A percentile compares a stretch with the other conserved stretches of the same genome.
Evolutionary conservation across 2,113 vertebrate genomes (phyloP).

Genomic region (Peucedramus taeniatus): DNA sequence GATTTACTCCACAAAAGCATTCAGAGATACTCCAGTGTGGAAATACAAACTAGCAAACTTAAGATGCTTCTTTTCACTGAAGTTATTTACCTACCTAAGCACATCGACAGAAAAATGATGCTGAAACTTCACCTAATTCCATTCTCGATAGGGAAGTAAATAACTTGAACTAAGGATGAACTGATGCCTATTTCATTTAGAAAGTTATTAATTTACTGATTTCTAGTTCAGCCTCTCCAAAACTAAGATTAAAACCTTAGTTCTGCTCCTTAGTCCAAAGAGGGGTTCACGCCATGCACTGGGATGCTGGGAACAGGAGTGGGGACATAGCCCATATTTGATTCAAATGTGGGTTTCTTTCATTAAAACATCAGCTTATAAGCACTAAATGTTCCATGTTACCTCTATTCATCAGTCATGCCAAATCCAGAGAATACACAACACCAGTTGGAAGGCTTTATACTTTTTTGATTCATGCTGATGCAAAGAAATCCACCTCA

Average conservation of each 20-base stretch:
- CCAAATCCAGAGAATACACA: background rate
- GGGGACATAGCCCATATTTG: background rate
- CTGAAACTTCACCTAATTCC: background rate
- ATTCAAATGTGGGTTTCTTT: background rate
- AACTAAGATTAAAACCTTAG: background rate
- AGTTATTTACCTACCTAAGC: background rate
- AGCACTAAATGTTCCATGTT: background rate
- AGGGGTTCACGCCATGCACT: background rate
- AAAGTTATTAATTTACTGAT: background rate
- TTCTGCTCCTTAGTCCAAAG: background rate
- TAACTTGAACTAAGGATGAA: background rate
- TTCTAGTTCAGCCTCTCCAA: background rate
- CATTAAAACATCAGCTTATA: background rate
- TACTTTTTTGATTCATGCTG: background rate
- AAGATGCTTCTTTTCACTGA: background rate
- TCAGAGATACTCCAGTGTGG: background rate
- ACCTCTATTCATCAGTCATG: background rate
- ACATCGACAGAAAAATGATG: background rate
- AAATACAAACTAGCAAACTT: background rate
- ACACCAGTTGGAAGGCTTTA: background rate
- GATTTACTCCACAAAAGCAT: background rate
- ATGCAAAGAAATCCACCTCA: background rate
- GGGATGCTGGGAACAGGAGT: background rate
- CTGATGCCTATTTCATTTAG: background rate
- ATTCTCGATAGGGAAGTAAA: background rate